phyloP scores from a whole-genome alignment of 2,888 invertebrate species.

The Spatulosminthurus flaviceps region DNA sequence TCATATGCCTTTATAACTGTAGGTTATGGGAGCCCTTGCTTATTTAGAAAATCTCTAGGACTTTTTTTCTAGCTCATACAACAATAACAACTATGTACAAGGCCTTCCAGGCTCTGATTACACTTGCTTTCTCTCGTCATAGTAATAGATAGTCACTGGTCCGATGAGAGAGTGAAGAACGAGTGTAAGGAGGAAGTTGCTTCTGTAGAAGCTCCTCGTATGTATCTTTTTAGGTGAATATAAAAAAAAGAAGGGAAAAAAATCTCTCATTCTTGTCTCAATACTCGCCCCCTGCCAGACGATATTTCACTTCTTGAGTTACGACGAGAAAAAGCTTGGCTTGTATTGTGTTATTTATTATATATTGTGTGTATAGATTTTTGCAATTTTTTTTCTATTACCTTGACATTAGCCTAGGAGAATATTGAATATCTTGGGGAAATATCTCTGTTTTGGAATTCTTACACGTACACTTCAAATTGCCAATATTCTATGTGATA shows the following conservation, averaged over 20 bases:
- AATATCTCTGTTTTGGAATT: too few relatives aligned
- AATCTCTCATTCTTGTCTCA: conserved; percentile 2
- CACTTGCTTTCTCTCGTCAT: not conserved
- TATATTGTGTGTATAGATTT: not conserved
- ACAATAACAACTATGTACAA: conserved; percentile 10
- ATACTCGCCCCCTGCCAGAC: not conserved
- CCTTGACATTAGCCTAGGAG: too few relatives aligned
- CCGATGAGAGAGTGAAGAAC: not conserved
- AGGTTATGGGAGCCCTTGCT: not conserved
- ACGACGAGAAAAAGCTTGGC: too few relatives aligned
- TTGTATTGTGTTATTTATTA: not conserved
- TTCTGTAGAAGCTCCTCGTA: too few relatives aligned
- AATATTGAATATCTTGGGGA: too few relatives aligned
- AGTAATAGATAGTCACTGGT: not conserved
- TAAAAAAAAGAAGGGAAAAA: not conserved
- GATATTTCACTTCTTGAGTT: not conserved
- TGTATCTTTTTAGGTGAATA: too few relatives aligned
- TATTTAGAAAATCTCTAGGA: conserved; percentile 9
- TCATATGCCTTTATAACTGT: not conserved
- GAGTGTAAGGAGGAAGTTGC: not conserved
- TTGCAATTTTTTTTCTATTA: not conserved
- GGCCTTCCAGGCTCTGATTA: conserved; percentile 10
- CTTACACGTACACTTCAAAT: too few relatives aligned
- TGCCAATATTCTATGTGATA: too few relatives aligned
- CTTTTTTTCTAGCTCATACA: conserved; percentile 2